These are phyloP conservation scores for Hyphantria cunea DNA, from an alignment of 1,140 invertebrate genomes.

Conservation along the genomic window DNA sequence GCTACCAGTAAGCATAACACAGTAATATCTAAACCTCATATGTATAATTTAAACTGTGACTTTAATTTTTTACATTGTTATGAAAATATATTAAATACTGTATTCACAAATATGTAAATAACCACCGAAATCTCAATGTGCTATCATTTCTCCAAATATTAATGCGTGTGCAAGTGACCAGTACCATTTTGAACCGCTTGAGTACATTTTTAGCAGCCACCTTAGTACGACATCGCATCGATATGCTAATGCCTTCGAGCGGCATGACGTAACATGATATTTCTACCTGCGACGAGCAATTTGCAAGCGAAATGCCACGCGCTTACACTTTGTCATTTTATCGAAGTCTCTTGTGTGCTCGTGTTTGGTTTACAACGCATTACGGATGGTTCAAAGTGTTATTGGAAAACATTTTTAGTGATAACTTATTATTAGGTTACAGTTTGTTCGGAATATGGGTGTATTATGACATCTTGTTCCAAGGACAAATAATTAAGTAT, in stretches of 20 bases:
- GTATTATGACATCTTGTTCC: too few relatives aligned
- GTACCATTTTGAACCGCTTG: constrained; percentile 19
- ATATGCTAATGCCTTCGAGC: constrained; percentile 55
- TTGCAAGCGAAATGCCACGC: constrained; percentile 59
- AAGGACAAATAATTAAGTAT: too few relatives aligned
- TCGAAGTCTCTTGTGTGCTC: constrained; percentile 8
- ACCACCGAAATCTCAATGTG: too few relatives aligned
- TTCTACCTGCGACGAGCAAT: constrained; percentile 57
- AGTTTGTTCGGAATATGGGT: too few relatives aligned
- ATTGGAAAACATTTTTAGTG: neutral
- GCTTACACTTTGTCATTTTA: constrained; percentile 36
- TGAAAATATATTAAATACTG: too few relatives aligned
- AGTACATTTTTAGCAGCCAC: constrained; percentile 41
- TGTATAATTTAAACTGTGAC: too few relatives aligned
- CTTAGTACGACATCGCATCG: constrained; percentile 41
- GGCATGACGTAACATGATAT: constrained; percentile 53
- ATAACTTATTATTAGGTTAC: neutral
- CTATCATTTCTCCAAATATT: too few relatives aligned
- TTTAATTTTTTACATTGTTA: too few relatives aligned
- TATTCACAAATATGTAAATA: too few relatives aligned
- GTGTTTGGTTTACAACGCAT: constrained; percentile 14
- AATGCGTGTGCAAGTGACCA: constrained; percentile 13
- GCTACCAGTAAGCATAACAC: too few relatives aligned
- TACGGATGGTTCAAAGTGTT: constrained; percentile 2
- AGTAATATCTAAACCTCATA: too few relatives aligned